Base-by-base conservation (phyloP, 2,888 invertebrate species). In the Tipula lateralis region DNA sequence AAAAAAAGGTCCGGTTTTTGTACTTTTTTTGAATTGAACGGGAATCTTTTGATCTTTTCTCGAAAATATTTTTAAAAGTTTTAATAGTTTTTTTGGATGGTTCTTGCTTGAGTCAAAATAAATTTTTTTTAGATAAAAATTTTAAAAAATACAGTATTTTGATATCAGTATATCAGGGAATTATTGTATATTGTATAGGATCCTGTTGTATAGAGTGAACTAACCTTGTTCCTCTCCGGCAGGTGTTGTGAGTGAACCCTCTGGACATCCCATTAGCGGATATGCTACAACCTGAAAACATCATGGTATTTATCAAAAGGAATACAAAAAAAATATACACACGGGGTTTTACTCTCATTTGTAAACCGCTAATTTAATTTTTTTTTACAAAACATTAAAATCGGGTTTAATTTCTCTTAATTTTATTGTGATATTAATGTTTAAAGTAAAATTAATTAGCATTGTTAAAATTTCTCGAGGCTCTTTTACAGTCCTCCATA, bases 181-280 rank as follows among this genome's bases (percentile, higher is more conserved):
- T 84, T 85, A 83, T 85, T 84, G 85, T 87, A 86, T 86, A 86
- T 87, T 87, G 87, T 87, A 87, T 87, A 87, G 87, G 88, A 86
- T 90, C 90, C 90, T 90, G 90, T 90, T 90, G 90, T 90, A 89
- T 86, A 90, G 90, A 91, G 90, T 87, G 90, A 91, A 90, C 91
- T 90, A 90, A 90, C 89, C 89, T 91, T 90, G 90, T 91, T 90
- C 91, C 90, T 90, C 91, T 91, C 91, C 90, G 90, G 89, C 90
- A 90, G 90, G 90, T 90, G 88, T 88, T 87, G 88, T 87, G 88
- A 88, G 87, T 87, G 87, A 87, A 85, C 85, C 85, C 85, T 85
- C 85, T 86, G 85, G 86, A 86, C 85, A 84, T 83, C 85, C 85
- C 66, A 19, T 84, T 84, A 84, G 85, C 84, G 50, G 84, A 85